A percentile compares a stretch with the other conserved stretches of the same genome.
Evolutionary conservation across 92 coral and sea anemone genomes (phyloP).

Genomic region (Palythoa heliodiscus): DNA sequence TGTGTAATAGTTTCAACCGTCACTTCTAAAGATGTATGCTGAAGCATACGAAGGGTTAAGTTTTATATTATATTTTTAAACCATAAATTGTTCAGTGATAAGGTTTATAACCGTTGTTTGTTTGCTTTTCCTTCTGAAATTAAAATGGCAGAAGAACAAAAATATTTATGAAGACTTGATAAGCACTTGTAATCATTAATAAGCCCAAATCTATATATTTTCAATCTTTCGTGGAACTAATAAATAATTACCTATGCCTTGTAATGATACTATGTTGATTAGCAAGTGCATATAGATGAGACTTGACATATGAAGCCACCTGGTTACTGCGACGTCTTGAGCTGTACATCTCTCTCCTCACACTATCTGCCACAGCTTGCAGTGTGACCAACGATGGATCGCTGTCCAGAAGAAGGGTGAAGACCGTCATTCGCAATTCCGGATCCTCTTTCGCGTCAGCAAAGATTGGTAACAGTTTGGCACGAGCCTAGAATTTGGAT

Average conservation of each 20-base stretch:
- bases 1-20: no score
- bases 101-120: no score
- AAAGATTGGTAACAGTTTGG: conserved; percentile 54
- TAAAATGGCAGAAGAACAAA: no score
- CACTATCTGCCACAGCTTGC: conserved; percentile 72
- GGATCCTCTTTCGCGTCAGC: conserved; percentile 64
- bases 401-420: conserved; percentile 63
- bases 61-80: no score
- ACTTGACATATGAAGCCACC: conserved; percentile 78
- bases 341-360: conserved; percentile 64
- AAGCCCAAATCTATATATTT: no score
- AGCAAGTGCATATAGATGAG: conserved; percentile 74
- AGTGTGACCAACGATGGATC: conserved; percentile 67
- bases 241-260: conserved; percentile 52
- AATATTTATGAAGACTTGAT: no score
- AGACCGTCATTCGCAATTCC: conserved; percentile 89
- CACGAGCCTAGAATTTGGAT: conserved; percentile 45
- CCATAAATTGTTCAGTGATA: no score
- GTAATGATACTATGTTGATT: conserved; percentile 57
- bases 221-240: no score
- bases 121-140: no score
- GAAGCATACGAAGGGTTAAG: no score
- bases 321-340: conserved; percentile 83
- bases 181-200: no score
- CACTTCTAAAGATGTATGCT: no score